Evolutionary conservation across 2,888 invertebrate species (phyloP).

Genomic region (Camponotus fellah): DNA sequence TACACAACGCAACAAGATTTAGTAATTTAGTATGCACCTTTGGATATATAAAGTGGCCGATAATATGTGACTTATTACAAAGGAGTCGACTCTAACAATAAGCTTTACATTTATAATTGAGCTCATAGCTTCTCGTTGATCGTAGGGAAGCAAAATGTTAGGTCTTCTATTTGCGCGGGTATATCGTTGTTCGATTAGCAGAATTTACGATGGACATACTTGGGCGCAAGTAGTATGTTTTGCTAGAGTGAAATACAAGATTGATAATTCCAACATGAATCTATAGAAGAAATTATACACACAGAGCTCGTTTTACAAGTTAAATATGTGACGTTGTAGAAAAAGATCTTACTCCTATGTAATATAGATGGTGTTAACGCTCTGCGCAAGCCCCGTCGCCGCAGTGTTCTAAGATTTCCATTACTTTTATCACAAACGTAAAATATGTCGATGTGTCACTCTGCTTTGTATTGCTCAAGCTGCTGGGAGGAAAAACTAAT

Average conservation of each 20-base stretch:
- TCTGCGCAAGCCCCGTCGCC: slow-evolving; percentile 66
- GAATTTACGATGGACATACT: slow-evolving; percentile 57
- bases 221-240: slow-evolving; percentile 70
- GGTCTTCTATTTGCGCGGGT: slow-evolving; percentile 67
- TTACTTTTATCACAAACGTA: slow-evolving; percentile 66
- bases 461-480: slow-evolving; percentile 67
- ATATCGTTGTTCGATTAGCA: slow-evolving; percentile 60
- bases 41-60: slow-evolving; percentile 70
- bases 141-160: slow-evolving; percentile 68
- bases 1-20: slow-evolving; percentile 71
- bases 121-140: slow-evolving; percentile 64
- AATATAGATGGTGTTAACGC: slow-evolving; percentile 59
- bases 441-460: slow-evolving; percentile 58
- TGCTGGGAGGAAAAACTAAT: slow-evolving; percentile 55
- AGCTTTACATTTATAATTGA: slow-evolving; percentile 74
- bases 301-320: slow-evolving; percentile 53
- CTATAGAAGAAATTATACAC: slow-evolving; percentile 64
- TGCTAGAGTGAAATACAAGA: slow-evolving; percentile 60
- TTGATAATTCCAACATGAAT: slow-evolving; percentile 63
- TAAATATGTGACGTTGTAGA: slow-evolving; percentile 60
- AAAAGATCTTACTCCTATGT: slow-evolving; percentile 65
- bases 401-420: slow-evolving; percentile 60
- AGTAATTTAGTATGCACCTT: slow-evolving; percentile 75
- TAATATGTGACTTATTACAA: slow-evolving; percentile 70
- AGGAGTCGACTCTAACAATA: slow-evolving; percentile 70